phyloP scores from a whole-genome alignment of 1,140 invertebrate species.

The Lethrus apterus region DNA sequence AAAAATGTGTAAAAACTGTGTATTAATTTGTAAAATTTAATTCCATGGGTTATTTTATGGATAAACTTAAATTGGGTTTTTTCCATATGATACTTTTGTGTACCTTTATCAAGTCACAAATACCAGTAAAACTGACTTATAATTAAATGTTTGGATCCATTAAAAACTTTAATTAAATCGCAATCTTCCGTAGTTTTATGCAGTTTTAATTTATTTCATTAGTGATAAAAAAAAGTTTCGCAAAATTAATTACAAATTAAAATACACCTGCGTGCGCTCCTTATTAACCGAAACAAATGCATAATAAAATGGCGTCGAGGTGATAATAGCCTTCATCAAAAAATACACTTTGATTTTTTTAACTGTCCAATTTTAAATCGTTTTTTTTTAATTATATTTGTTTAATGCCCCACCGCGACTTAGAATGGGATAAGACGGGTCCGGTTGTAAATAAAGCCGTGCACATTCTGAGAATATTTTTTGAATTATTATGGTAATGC shows the following conservation, averaged over 20 bases:
- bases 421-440: constrained; percentile 24
- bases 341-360: constrained; percentile 14
- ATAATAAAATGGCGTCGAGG: constrained; percentile 15
- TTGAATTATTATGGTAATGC: constrained; percentile 41
- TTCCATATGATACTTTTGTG: too few species aligned
- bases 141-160: too few species aligned
- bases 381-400: constrained; percentile 26
- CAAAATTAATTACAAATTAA: constrained; percentile 11
- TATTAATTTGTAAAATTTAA: too few species aligned
- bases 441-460: constrained; percentile 21
- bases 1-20: too few species aligned
- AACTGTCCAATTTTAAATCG: constrained; percentile 16
- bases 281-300: constrained; percentile 9
- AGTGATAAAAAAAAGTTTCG: too few species aligned
- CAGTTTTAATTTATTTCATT: too few species aligned
- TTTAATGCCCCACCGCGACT: constrained; percentile 21
- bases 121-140: too few species aligned
- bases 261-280: constrained; percentile 10
- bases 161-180: too few species aligned
- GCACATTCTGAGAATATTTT: constrained; percentile 35
- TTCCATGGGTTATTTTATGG: too few species aligned
- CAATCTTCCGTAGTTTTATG: too few species aligned
- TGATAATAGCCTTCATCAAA: constrained; percentile 14
- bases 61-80: too few species aligned
- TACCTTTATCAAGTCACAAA: too few species aligned